phyloP scores from a whole-genome alignment of 2,797 vertebrate species.

The Gobio occitaniae region DNA sequence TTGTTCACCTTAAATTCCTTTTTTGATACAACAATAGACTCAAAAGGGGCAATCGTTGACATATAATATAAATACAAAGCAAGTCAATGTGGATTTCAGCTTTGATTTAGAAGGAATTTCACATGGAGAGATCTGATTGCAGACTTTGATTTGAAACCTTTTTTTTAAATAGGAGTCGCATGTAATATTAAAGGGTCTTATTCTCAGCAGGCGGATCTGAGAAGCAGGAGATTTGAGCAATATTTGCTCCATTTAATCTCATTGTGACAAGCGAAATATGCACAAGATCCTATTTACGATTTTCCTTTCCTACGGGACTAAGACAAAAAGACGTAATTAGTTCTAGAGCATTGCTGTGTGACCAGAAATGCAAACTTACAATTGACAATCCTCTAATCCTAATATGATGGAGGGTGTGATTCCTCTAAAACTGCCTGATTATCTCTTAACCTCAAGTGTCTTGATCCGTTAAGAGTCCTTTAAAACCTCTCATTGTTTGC shows the following conservation, averaged over 20 bases:
- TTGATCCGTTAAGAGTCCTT: slow-evolving; percentile 8
- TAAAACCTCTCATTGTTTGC: slow-evolving; percentile 36
- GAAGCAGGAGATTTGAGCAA: not conserved
- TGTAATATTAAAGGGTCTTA: not conserved
- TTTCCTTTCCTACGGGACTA: not conserved
- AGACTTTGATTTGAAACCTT: not conserved
- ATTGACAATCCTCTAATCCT: slow-evolving; percentile 16
- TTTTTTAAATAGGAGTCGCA: not conserved
- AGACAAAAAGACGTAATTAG: slow-evolving; percentile 1
- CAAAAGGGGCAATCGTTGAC: not conserved
- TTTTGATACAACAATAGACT: not conserved
- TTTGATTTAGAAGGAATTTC: not conserved
- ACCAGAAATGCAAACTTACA: not conserved
- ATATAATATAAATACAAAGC: not conserved
- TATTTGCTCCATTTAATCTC: slow-evolving; percentile 17
- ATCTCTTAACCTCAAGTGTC: slow-evolving; percentile 32
- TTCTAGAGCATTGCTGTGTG: not conserved
- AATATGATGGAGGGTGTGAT: slow-evolving; percentile 36
- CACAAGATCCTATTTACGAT: not conserved
- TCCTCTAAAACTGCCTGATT: slow-evolving; percentile 29
- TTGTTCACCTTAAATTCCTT: not conserved
- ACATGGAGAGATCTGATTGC: not conserved
- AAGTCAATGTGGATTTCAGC: not conserved
- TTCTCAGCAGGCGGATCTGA: not conserved
- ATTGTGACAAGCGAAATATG: not conserved